These are phyloP conservation scores for Ardeotis arabs DNA, from an alignment of 2,113 vertebrate genomes.

Conservation along the genomic window DNA sequence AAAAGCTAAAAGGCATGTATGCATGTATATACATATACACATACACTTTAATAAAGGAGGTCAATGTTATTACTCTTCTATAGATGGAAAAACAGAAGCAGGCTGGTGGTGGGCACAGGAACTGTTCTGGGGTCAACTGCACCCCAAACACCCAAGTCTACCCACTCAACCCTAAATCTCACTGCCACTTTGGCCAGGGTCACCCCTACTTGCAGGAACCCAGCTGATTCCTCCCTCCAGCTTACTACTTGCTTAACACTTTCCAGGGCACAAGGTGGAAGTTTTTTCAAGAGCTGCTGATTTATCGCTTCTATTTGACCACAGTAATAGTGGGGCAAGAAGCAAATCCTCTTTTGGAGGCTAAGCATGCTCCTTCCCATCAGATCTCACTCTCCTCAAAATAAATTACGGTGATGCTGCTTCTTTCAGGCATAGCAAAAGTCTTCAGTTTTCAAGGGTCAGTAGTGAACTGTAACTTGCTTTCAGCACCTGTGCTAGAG, in stretches of 20 bases:
- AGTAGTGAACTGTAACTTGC: not conserved
- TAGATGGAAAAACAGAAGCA: slow-evolving; percentile 5
- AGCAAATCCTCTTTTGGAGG: not conserved
- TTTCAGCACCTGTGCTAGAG: not conserved
- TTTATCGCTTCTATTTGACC: not conserved
- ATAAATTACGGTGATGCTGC: not conserved
- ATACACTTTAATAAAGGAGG: not conserved
- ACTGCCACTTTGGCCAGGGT: not conserved
- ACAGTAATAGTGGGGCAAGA: not conserved
- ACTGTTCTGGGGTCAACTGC: not conserved
- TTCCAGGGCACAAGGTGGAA: not conserved
- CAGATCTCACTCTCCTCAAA: not conserved
- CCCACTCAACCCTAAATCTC: not conserved
- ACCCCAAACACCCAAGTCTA: not conserved
- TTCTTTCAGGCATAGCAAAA: not conserved
- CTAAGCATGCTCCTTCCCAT: not conserved
- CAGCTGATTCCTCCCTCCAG: not conserved
- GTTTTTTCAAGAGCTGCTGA: not conserved
- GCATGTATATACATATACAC: not conserved
- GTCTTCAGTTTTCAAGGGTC: not conserved
- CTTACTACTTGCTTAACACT: not conserved
- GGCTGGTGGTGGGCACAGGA: not conserved
- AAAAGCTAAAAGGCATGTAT: not conserved
- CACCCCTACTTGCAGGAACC: not conserved
- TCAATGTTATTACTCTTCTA: not conserved